Percentiles rank a stretch among this genome's conserved stretches.
Evolutionary conservation across 37 sponge, comb jelly and placozoan genomes (phyloP).

Genomic region (Beroe ovata): DNA sequence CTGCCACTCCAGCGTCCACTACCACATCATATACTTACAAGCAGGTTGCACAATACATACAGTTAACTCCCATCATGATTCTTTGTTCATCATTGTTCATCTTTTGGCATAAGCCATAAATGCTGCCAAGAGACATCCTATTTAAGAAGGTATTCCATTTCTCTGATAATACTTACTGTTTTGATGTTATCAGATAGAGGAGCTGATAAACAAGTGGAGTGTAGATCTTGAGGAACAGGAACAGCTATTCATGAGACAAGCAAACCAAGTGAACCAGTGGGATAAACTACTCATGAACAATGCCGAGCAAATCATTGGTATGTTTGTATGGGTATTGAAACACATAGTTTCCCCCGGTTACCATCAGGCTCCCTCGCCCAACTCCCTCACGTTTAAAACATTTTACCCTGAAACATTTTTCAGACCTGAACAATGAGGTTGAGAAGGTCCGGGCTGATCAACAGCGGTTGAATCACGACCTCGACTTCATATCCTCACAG

Average conservation of each 20-base stretch:
- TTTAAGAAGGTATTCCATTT: neutral
- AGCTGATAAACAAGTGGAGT: constrained; percentile 92
- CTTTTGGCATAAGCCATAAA: no score
- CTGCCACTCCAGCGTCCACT: neutral
- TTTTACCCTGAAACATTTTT: no score
- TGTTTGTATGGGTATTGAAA: no score
- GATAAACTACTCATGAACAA: constrained; percentile 80
- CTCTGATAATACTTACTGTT: constrained; percentile 66
- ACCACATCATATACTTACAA: neutral
- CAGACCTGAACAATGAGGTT: constrained; percentile 70
- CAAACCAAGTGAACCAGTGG: constrained; percentile 81
- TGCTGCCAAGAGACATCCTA: no score
- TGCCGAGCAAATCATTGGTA: constrained; percentile 79
- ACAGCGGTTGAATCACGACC: constrained; percentile 84
- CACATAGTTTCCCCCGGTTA: no score
- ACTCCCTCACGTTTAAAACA: no score
- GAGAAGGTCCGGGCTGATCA: constrained; percentile 75
- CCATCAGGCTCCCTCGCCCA: no score
- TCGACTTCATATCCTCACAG: constrained; percentile 90
- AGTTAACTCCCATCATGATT: no score
- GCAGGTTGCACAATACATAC: no score
- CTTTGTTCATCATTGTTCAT: no score
- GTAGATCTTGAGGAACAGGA: constrained; percentile 88
- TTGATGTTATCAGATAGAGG: constrained; percentile 76
- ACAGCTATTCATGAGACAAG: constrained; percentile 87